These are phyloP conservation scores for Saccostrea cuccullata DNA, from an alignment of 1,140 invertebrate genomes.

Conservation along the genomic window DNA sequence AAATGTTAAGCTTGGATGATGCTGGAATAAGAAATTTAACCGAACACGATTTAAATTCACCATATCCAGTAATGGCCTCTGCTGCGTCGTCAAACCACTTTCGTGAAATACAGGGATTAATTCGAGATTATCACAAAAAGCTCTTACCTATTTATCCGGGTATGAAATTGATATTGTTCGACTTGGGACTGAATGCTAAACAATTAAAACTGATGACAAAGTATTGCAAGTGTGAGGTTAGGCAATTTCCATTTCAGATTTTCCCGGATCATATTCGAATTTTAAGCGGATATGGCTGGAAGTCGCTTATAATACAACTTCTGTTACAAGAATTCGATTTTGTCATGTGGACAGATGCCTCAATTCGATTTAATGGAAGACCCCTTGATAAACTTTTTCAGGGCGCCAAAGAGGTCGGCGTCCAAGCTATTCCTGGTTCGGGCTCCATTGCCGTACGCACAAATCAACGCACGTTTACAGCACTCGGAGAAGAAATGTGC, in stretches of 20 bases:
- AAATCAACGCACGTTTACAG: constrained; percentile 35
- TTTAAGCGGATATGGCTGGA: constrained; percentile 5
- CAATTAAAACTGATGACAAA: constrained; percentile 14
- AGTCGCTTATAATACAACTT: constrained; percentile 40
- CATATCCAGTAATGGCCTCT: not conserved
- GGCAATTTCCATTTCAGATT: constrained; percentile 18
- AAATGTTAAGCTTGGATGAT: not conserved
- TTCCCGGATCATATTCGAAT: constrained; percentile 28
- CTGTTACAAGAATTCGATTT: constrained; percentile 46
- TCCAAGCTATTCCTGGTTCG: not conserved
- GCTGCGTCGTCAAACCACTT: not conserved
- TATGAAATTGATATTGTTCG: constrained; percentile 44
- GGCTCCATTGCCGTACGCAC: not conserved
- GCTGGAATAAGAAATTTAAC: constrained; percentile 3
- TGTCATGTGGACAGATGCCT: constrained; percentile 48
- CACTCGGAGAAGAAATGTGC: constrained; percentile 20
- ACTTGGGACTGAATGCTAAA: constrained; percentile 28
- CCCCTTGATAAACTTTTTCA: constrained; percentile 37
- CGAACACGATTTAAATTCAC: not conserved
- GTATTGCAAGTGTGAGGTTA: constrained; percentile 23
- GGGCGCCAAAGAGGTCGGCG: constrained; percentile 12
- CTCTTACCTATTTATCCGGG: not conserved
- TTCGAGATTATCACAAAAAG: constrained; percentile 6
- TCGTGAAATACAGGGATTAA: not conserved
- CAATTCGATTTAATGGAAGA: constrained; percentile 24